Conservation (phyloP, 1,140 invertebrate species). For the Aethina tumida region DNA sequence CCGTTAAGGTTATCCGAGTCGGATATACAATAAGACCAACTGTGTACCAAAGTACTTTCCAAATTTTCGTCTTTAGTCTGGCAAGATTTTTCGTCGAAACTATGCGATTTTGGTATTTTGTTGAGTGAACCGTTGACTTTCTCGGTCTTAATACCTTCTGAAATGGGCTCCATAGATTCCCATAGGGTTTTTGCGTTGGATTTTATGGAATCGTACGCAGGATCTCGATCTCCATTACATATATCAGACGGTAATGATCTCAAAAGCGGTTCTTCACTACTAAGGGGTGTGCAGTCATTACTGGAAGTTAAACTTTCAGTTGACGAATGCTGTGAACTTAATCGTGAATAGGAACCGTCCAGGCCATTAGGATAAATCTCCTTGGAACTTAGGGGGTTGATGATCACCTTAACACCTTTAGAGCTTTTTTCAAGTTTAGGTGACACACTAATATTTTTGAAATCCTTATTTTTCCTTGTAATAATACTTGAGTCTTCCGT, state of each 20-base stretch:
- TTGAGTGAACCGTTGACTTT: constrained; percentile 28
- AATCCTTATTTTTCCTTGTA: constrained; percentile 33
- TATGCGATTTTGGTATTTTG: constrained; percentile 35
- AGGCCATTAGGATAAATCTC: constrained; percentile 32
- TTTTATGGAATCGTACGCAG: constrained; percentile 23
- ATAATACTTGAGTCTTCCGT: constrained; percentile 29
- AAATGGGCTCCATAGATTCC: constrained; percentile 30
- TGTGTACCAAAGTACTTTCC: constrained; percentile 30
- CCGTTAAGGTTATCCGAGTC: constrained; percentile 27
- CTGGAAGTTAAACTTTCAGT: constrained; percentile 30
- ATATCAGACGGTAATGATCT: constrained; percentile 12
- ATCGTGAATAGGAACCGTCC: constrained; percentile 31
- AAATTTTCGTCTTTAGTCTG: constrained; percentile 19
- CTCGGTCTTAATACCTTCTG: constrained; percentile 26
- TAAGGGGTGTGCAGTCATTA: constrained; percentile 22
- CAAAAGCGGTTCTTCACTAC: constrained; percentile 24
- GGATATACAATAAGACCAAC: constrained; percentile 33
- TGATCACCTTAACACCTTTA: constrained; percentile 39
- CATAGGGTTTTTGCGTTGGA: constrained; percentile 17
- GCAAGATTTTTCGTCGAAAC: constrained; percentile 32
- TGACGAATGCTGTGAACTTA: constrained; percentile 29
- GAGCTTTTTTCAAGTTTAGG: constrained; percentile 23
- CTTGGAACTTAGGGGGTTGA: constrained; percentile 42
- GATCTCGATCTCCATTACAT: constrained; percentile 20
- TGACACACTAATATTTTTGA: constrained; percentile 26